Evolutionary conservation across 2,113 vertebrate species (phyloP), one percentile per base, ranked within the genome.

Genomic region (Phylloscopus trochiloides): DNA sequence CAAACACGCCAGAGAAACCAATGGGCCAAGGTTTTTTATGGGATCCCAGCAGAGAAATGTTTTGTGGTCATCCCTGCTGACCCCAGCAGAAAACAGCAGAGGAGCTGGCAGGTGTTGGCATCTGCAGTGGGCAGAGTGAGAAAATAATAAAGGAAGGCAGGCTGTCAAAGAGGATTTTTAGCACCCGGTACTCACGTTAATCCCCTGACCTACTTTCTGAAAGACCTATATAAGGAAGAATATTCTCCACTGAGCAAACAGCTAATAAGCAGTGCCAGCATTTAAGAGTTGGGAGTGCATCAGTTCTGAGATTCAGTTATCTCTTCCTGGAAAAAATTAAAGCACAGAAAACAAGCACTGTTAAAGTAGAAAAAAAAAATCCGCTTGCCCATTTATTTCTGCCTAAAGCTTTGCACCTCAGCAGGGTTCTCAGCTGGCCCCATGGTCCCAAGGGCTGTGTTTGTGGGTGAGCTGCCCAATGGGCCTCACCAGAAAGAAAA

Each of bases 171-270:
- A 96, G 65, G 92, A 96, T 97, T 96, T 94, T 96, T 81, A 93
- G 86, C 88, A 93, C 40, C 75, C 88, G 15, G 55, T 19, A 42
- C 65, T 84, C 59, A 42, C 21, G 54, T 92, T 95, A 95, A 88
- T 96, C 88, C 83, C 76, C 95, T 97, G 96, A 97, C 96, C 96
- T 97, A 96, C 65, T 96, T 97, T 97, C 90, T 90, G 55, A 88
- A 93, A 96, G 88, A 57, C 76, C 96, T 97, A 96, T 96, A 96
- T 97, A 96, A 91, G 96, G 96, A 96, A 97, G 88, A 95, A 94
- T 81, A 84, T 93, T 94, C 96, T 97, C 55, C 85, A 94, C 93
- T 93, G 74, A 90, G 93, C 92, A 95, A 94, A 88, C 92, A 96
- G 57, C 76, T 94, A 94, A 92, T 61, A 88, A 93, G 90, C 96